phyloP scores from a whole-genome alignment of 2,113 vertebrate species.

The Leptodactylus fuscus region DNA sequence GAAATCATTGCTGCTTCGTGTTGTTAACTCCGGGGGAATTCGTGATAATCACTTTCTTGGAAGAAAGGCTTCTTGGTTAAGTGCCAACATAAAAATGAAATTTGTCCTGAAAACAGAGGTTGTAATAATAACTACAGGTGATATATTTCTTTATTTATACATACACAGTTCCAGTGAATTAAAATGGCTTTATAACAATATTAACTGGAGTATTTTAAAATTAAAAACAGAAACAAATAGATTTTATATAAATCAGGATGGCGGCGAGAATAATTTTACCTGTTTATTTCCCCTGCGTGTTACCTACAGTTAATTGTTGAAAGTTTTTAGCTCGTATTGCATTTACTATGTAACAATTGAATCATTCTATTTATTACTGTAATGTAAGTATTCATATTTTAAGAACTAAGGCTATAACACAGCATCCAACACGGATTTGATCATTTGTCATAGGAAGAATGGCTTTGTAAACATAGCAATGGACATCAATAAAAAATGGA shows the following conservation, averaged over 20 bases:
- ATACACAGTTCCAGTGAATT: not conserved
- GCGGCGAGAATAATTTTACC: not conserved
- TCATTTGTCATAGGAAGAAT: not conserved
- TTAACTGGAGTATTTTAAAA: not conserved
- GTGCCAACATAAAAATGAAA: slow-evolving; percentile 27
- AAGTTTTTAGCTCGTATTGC: not conserved
- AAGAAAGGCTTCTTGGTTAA: slow-evolving; percentile 44
- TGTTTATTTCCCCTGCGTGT: not conserved
- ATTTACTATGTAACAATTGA: not conserved
- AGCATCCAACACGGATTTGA: not conserved
- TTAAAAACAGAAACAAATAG: not conserved
- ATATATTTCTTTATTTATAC: slow-evolving; percentile 40
- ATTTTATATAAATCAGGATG: not conserved
- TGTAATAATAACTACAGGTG: slow-evolving; percentile 35
- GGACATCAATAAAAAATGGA: not conserved
- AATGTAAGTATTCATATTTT: not conserved
- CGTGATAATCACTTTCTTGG: slow-evolving; percentile 38
- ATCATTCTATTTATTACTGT: not conserved
- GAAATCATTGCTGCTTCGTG: slow-evolving; percentile 24
- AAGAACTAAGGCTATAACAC: not conserved
- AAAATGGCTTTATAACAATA: slow-evolving; percentile 1
- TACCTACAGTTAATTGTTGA: not conserved
- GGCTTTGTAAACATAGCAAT: not conserved
- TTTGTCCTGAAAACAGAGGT: slow-evolving; percentile 40
- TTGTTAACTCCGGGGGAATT: slow-evolving; percentile 15